These are phyloP conservation scores for Lasioglossum baleicum DNA, from an alignment of 1,140 invertebrate genomes.

Conservation along the genomic window DNA sequence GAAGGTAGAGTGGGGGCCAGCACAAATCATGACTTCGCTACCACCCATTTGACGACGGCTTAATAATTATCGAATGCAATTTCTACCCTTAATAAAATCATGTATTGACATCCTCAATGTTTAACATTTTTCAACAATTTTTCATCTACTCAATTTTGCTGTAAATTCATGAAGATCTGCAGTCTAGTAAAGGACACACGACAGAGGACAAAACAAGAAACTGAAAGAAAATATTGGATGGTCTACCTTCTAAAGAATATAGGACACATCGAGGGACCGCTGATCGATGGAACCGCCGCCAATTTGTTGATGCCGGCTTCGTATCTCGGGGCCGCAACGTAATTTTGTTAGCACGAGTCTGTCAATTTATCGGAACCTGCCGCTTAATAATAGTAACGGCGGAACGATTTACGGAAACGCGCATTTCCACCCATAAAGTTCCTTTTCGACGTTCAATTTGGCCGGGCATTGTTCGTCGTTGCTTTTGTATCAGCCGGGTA, in stretches of 20 bases:
- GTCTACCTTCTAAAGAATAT: background rate
- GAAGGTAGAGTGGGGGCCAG: too few species aligned
- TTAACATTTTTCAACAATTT: too few species aligned
- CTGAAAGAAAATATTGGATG: background rate
- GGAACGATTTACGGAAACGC: slow-evolving; percentile 31
- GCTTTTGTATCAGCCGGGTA: background rate
- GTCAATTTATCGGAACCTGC: slow-evolving; percentile 25
- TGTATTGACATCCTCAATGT: too few species aligned
- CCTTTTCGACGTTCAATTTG: slow-evolving; percentile 33
- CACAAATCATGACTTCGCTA: too few species aligned
- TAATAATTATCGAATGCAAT: too few species aligned
- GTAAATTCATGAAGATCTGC: too few species aligned
- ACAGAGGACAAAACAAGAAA: too few species aligned
- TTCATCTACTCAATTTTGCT: too few species aligned
- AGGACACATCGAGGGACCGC: background rate
- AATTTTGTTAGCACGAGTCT: slow-evolving; percentile 8
- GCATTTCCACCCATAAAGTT: slow-evolving; percentile 19
- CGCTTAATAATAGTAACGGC: slow-evolving; percentile 17
- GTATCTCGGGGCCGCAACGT: background rate
- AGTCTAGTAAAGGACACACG: too few species aligned
- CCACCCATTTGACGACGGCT: too few species aligned
- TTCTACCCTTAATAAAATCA: too few species aligned
- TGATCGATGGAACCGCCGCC: background rate
- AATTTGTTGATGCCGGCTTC: background rate
- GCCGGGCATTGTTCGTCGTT: background rate